Evolutionary conservation across 2,113 vertebrate species (phyloP).

Genomic region (Gobiocypris rarus): DNA sequence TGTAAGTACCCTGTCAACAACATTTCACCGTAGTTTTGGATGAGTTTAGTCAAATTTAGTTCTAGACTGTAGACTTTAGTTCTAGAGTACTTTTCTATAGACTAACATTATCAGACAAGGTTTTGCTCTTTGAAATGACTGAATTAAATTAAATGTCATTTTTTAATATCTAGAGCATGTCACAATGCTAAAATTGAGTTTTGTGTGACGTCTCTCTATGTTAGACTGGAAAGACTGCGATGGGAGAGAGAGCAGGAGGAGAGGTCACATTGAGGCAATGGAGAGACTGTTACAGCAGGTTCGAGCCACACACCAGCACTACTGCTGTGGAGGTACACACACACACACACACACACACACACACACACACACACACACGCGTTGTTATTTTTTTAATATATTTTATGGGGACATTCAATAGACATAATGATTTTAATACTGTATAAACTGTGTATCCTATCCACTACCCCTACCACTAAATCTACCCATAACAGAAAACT

Average conservation of each 20-base stretch:
- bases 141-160: not conserved
- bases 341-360: not conserved
- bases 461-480: no score
- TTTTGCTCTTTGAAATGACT: not conserved
- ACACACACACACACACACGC: no score
- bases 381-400: no score
- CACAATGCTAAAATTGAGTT: not conserved
- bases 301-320: conserved; percentile 72
- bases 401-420: no score
- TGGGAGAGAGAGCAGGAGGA: conserved; percentile 82
- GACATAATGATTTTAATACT: no score
- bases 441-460: no score
- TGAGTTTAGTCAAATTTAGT: not conserved
- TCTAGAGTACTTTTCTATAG: no score
- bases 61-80: not conserved
- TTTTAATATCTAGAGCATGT: not conserved
- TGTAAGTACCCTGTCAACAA: not conserved
- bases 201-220: conserved; percentile 37
- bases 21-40: not conserved
- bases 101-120: not conserved
- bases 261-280: conserved; percentile 89
- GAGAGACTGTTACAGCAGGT: conserved; percentile 93
- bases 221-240: conserved; percentile 94
- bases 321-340: conserved; percentile 58
- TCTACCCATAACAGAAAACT: no score